phyloP scores from a whole-genome alignment of 2,888 invertebrate genomes.

The Augochlorella aurata region DNA sequence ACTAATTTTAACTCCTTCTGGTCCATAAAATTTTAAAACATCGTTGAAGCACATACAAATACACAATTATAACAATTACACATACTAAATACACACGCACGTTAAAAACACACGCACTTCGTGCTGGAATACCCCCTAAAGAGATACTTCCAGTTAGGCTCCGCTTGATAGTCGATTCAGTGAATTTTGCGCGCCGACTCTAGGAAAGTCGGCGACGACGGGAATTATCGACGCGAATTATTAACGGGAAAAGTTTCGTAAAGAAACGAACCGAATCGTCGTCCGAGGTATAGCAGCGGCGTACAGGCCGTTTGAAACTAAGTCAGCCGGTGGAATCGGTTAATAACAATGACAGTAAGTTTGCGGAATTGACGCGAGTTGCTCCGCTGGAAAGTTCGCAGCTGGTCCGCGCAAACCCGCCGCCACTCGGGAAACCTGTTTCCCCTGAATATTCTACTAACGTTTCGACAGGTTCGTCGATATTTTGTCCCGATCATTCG shows the following conservation, averaged over 20 bases:
- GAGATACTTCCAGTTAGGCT: background rate
- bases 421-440: slow-evolving; percentile 8
- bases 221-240: slow-evolving; percentile 29
- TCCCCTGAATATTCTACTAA: background rate
- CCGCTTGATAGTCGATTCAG: background rate
- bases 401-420: slow-evolving; percentile 14
- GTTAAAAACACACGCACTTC: too few species aligned
- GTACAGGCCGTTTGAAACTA: slow-evolving; percentile 17
- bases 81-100: too few species aligned
- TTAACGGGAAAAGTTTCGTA: slow-evolving; percentile 26
- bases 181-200: background rate
- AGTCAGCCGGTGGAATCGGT: slow-evolving; percentile 23
- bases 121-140: background rate
- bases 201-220: background rate
- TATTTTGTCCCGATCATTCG: background rate
- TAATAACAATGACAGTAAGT: slow-evolving; percentile 36
- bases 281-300: slow-evolving; percentile 17
- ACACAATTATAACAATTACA: too few species aligned
- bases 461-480: background rate
- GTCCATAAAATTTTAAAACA: too few species aligned
- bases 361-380: slow-evolving; percentile 20
- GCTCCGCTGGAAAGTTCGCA: slow-evolving; percentile 31
- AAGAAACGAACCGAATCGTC: slow-evolving; percentile 23
- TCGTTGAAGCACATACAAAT: too few species aligned
- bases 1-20: too few species aligned